phyloP scores from a whole-genome alignment of 2,113 vertebrate species.

The Cromileptes altivelis region DNA sequence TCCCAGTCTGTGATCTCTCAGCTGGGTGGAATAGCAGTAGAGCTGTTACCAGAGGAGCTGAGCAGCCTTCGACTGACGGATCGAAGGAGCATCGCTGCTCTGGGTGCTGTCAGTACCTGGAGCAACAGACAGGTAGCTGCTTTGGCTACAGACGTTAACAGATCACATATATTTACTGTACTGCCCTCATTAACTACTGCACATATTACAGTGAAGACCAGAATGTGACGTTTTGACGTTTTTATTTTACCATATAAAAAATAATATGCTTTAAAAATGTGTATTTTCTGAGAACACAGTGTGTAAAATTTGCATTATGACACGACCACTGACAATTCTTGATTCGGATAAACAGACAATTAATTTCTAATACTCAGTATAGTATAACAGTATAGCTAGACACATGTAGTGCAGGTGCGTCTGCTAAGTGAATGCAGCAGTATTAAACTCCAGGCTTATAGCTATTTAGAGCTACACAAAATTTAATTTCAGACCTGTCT shows the following conservation, averaged over 20 bases:
- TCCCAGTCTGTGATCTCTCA: constrained; percentile 79
- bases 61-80: constrained; percentile 74
- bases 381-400: not conserved
- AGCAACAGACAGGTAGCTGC: constrained; percentile 79
- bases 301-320: not conserved
- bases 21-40: constrained; percentile 77
- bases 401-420: not conserved
- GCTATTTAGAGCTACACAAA: not conserved
- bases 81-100: constrained; percentile 69
- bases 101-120: constrained; percentile 80
- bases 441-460: not conserved
- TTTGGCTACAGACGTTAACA: not conserved
- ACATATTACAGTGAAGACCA: not conserved
- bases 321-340: not conserved
- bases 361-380: not conserved
- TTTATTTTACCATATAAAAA: not conserved
- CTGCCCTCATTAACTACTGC: not conserved
- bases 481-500: not conserved
- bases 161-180: not conserved
- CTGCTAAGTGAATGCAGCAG: not conserved
- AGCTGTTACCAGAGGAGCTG: constrained; percentile 80
- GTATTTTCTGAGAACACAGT: not conserved
- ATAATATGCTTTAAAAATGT: not conserved
- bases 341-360: not conserved
- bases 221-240: not conserved